Evolutionary conservation across 2,888 invertebrate genomes (phyloP), one percentile per base, ranked within the genome.

Genomic region (Chrysomela aeneicollis): DNA sequence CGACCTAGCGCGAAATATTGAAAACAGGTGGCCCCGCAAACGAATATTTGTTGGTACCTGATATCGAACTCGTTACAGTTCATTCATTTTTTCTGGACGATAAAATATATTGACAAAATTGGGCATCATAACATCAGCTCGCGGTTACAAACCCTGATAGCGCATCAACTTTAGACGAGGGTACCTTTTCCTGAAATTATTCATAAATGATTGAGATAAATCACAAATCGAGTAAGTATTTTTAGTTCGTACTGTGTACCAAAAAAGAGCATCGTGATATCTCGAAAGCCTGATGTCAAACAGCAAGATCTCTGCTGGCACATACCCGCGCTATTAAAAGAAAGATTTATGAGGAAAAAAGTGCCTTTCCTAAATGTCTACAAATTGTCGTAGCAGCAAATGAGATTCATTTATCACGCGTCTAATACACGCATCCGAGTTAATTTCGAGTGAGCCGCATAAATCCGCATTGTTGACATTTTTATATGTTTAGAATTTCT

Each of bases 331-430:
- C 78, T 82, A 82, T 82, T 82, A 82, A 82, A 82, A 82, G 82
- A 76, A 73, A 81, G 82, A 82, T 82, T 82, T 82, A 82, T 78
- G 77, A 75, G 70, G 71, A 78, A 78, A 81, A 81, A 79, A 78
- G 77, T 75, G 75, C 78, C 79, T 81, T 79, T 81, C 79, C 79
- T 82, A 81, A 81, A 82, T 79, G 82, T 82, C 82, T 82, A 83
- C 83, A 83, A 83, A 83, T 82, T 82, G 82, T 82, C 81, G 82
- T 79, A 79, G 78, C 82, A 79, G 82, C 81, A 82, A 82, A 82
- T 82, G 82, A 82, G 80, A 63, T 67, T 70, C 81, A 82, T 82
- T 82, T 79, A 81, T 82, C 82, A 82, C 75, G 74, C 72, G 73
- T 71, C 79, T 81, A 81, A 81, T 81, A 81, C 81, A 77, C 67